These are phyloP conservation scores for Crenichthys baileyi DNA, from an alignment of 2,797 vertebrate genomes.

Conservation along the genomic window DNA sequence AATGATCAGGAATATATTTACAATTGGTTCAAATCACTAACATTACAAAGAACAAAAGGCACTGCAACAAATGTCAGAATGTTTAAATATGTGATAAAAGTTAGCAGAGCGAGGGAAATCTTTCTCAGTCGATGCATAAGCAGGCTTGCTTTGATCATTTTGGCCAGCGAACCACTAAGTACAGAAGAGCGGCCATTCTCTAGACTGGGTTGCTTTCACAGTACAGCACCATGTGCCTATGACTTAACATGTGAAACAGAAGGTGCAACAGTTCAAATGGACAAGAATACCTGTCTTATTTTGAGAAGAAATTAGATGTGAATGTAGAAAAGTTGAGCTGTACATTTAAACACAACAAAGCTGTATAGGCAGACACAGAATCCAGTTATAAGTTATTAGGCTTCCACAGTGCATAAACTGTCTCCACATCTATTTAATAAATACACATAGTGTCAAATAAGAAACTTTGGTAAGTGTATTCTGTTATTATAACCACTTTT, in stretches of 20 bases:
- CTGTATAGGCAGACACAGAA: conserved; percentile 25
- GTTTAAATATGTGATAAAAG: conserved; percentile 47
- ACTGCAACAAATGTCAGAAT: conserved; percentile 66
- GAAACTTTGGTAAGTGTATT: conserved; percentile 61
- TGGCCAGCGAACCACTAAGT: conserved; percentile 5
- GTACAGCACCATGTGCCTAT: conserved; percentile 28
- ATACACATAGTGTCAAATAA: conserved; percentile 58
- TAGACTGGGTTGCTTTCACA: conserved; percentile 26
- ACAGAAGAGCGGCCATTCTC: not conserved
- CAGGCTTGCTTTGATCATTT: conserved; percentile 14
- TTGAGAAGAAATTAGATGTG: conserved; percentile 4
- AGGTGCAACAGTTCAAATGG: conserved; percentile 35
- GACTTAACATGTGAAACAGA: conserved; percentile 19
- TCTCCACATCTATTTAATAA: conserved; percentile 45
- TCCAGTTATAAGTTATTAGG: conserved; percentile 26
- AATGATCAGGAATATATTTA: conserved; percentile 68
- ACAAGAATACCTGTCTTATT: conserved; percentile 19
- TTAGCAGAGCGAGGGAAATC: not conserved
- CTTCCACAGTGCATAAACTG: conserved; percentile 32
- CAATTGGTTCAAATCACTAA: conserved; percentile 66
- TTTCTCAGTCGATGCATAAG: conserved; percentile 6
- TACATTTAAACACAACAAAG: conserved; percentile 41
- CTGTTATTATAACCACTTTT: conserved; percentile 21
- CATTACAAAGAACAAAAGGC: conserved; percentile 72
- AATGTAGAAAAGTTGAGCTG: conserved; percentile 45